Evolutionary conservation across 2,113 vertebrate genomes (phyloP), one percentile per base, ranked within the genome.

Genomic region (Apistogramma diplotaenia): DNA sequence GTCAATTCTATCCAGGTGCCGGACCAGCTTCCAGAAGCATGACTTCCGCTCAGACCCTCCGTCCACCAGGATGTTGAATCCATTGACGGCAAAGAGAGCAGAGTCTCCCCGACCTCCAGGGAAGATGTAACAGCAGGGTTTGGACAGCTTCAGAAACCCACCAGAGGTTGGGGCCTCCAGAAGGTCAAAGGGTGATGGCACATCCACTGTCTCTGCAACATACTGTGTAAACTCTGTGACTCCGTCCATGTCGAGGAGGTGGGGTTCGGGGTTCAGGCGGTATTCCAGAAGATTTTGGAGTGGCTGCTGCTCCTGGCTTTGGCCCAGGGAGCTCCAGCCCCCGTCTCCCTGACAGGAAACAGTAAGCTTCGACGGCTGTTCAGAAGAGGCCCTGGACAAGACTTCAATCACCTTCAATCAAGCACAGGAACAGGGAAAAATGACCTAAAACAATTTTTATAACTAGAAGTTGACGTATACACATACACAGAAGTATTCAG

Each of bases 111-210:
- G 95, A 78, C 98, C 98, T 19, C 98, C 98, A 2, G 98, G 98
- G 85, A 99, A 99, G 88, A 99, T 98, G 87, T 99, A 99, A 93
- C 98, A 99, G 93, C 98, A 99, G 71, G 98, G 98, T 77, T 99
- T 99, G 78, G 98, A 99, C 80, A 99, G 95, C 85, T 99, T 99
- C 88, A 99, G 93, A 85, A 99, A 99, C 15, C 98, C 98, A 74
- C 98, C 98, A 2, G 98, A 99, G n/a, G 96, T 98, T 3, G 98
- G 98, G 1, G 98, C 96, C 87, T 99, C 98, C 82, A 99, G 93
- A 12, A 99, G 96, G 80, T 99, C 98, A 89, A 99, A 99, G 3
- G 98, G 97, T 3, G 98, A 99, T 0, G 97, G 96, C 59, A 98
- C 96, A 0, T 99, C 97, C 78, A 98, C 97, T 1, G 98, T 99